Evolutionary conservation across 2,888 invertebrate genomes (phyloP), one percentile per base, ranked within the genome.

Genomic region (Drosophila demipolita): DNA sequence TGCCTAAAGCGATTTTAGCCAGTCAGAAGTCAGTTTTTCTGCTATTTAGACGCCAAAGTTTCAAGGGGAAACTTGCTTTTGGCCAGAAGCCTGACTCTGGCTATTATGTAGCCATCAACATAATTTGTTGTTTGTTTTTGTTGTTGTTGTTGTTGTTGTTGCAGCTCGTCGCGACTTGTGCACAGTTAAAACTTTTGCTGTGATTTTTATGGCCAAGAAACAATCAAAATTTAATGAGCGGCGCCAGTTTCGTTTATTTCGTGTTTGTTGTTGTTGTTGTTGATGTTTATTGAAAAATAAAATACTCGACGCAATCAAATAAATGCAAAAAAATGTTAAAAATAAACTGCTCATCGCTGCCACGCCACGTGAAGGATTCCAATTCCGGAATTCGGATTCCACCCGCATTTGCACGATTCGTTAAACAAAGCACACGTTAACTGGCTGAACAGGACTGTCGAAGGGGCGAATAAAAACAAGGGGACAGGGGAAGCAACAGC

Each of bases 351-450:
- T 67, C 78, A 72, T 55, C 72, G 50, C 55, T 40, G 8, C 59
- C 38, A 53, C 38, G 38, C 38, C 38, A 38, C 17, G 23, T 32
- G 36, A 54, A 53, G 50, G 58, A 60, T 48, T 54, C 53, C 64
- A 15, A 70, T 82, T 82, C 82, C 91, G 12, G 23, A 23, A 42
- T 42, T 53, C 53, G 33, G 53, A 55, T 38, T 55, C 57, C 57
- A 87, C 93, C 93, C 93, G 93, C 92, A 93, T 93, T 92, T 92
- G 90, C 83, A 92, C 92, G 93, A 92, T 93, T 93, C 93, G 93
- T 93, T 93, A 92, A 93, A 92, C 93, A 93, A 92, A 91, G 92
- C 92, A 92, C 92, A 93, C 91, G 92, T 92, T 91, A 87, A 85
- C 55, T 32, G 9, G 29, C 38, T 29, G 29, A 29, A 29, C 29